Evolutionary conservation across 2,888 invertebrate species (phyloP), one percentile per base, ranked within the genome.

Genomic region (Philereme transversata): DNA sequence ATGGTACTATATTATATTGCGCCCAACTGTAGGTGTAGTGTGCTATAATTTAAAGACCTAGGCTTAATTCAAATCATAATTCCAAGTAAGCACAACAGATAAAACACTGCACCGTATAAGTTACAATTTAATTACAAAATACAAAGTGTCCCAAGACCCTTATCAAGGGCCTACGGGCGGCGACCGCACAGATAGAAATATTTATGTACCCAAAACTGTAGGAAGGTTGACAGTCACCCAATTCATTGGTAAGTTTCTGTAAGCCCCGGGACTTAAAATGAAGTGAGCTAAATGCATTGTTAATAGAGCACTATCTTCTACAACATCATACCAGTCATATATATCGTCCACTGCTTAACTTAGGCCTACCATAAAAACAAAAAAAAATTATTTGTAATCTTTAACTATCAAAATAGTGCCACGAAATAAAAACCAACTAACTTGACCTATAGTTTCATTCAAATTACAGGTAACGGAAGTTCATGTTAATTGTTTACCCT

Each of bases 161-260:
- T 62, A 62, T 65, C 65, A 65, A 43, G 52, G 38, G 35, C 47
- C 48, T 41, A 54, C 48, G 46, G 63, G 45, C 40, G 40, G 48
- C 60, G 22, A 3, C 22, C 22, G 22, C 60, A 57, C 60, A 57
- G 57, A 57, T 64, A 60, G 60, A 83, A 81, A 83, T 83, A 81
- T 81, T 79, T 80, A 60, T 60, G 57, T 63, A 48, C 55, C 63
- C 58, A 58, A 61, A 76, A 71, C 72, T 65, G 68, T 62, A 68
- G 57, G 54, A 60, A 68, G 73, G 78, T 77, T 78, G 81, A 81
- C 82, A 81, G 68, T 76, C 67, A 57, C 70, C 65, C 63, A 75
- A 78, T 79, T 77, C 73, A 77, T 75, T 75, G 78, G 73, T 67
- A 22, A 51, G 50, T 61, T 43, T 6, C n/a, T 33, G 40, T 50